These are phyloP conservation scores for Apodemus agrarius DNA, from an alignment of 2,797 vertebrate species.

Conservation along the genomic window DNA sequence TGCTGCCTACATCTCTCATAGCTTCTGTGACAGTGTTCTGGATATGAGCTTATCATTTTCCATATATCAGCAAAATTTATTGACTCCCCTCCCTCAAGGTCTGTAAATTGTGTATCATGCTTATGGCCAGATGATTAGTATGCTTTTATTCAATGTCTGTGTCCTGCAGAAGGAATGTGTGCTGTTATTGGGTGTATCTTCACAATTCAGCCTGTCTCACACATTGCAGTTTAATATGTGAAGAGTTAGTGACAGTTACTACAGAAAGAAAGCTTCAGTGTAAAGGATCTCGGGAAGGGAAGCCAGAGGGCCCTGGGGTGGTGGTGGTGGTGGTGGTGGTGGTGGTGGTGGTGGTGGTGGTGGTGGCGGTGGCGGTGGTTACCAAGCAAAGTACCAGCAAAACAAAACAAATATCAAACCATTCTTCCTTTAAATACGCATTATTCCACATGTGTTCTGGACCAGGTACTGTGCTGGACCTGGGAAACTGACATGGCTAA, in stretches of 20 bases:
- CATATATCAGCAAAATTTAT: neutral
- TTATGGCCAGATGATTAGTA: neutral
- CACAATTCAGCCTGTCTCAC: neutral
- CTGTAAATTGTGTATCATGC: neutral
- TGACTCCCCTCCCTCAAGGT: neutral
- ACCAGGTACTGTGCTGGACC: neutral
- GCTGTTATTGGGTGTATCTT: neutral
- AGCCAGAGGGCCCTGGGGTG: neutral
- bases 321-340: too few species aligned
- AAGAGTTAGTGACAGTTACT: neutral
- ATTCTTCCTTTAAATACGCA: neutral
- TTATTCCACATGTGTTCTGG: neutral
- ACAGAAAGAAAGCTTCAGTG: constrained; percentile 6
- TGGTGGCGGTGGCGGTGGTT: neutral
- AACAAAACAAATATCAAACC: neutral
- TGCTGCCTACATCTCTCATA: neutral
- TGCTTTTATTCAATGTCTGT: neutral
- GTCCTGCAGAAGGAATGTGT: neutral
- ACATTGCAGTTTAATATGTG: neutral
- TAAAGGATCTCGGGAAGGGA: neutral
- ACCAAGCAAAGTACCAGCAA: neutral
- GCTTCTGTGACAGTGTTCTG: neutral
- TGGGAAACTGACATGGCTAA: neutral
- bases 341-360: neutral
- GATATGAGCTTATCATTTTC: neutral